Conservation (phyloP, 2,797 vertebrate genomes). For the Hafferia zeledoni region DNA sequence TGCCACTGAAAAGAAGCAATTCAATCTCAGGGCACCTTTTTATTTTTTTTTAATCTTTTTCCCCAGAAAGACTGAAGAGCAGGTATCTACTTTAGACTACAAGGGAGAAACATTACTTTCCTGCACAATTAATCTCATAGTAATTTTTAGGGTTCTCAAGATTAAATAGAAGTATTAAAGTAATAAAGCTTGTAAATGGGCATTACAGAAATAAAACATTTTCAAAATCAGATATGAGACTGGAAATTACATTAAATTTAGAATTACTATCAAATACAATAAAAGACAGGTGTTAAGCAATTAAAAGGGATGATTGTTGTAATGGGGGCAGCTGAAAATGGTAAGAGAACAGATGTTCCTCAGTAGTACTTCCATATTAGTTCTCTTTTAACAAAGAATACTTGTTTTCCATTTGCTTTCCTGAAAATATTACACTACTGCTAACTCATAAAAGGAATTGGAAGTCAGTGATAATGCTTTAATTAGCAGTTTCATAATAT, state of each 20-base stretch:
- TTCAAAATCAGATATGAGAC: constrained; percentile 15
- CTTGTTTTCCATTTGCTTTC: constrained; percentile 22
- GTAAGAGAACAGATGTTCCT: constrained; percentile 57
- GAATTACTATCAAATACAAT: constrained; percentile 52
- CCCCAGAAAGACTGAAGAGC: constrained; percentile 39
- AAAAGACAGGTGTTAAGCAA: constrained; percentile 69
- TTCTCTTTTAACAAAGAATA: constrained; percentile 31
- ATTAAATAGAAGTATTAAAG: constrained; percentile 65
- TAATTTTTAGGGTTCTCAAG: constrained; percentile 53
- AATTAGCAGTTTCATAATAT: neutral
- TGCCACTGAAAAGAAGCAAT: constrained; percentile 26
- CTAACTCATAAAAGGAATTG: constrained; percentile 6
- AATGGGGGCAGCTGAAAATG: constrained; percentile 53
- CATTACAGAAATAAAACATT: constrained; percentile 53
- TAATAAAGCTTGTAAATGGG: constrained; percentile 60
- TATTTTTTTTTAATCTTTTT: neutral
- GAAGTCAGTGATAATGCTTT: constrained; percentile 4
- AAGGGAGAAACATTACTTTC: constrained; percentile 44
- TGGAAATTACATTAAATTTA: constrained; percentile 57
- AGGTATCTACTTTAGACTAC: constrained; percentile 23
- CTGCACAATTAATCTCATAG: constrained; percentile 64
- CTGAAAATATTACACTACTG: constrained; percentile 5
- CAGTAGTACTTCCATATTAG: constrained; percentile 15
- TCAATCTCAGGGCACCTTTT: constrained; percentile 27
- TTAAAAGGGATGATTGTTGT: constrained; percentile 50